Evolutionary conservation across 37 sponge, comb jelly and placozoan species (phyloP).

Genomic region (Ephydatia muelleri): DNA sequence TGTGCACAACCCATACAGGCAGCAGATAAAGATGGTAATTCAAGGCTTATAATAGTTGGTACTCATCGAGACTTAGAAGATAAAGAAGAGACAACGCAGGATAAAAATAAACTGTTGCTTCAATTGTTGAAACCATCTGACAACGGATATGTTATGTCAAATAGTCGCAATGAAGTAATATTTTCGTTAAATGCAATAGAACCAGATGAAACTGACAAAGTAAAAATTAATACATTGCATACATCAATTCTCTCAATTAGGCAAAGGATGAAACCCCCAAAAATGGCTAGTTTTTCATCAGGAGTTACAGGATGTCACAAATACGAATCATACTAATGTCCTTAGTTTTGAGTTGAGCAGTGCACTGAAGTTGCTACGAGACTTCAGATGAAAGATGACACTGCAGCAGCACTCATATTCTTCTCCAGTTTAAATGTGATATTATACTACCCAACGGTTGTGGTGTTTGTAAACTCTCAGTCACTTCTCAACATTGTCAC

Average conservation of each 20-base stretch:
- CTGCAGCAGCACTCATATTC: conserved; percentile 20
- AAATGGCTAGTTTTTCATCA: conserved; percentile 9
- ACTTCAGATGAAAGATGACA: conserved; percentile 19
- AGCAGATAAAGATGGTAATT: not conserved
- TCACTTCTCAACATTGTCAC: conserved; percentile 15
- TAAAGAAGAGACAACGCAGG: not conserved
- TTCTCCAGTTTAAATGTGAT: conserved; percentile 1
- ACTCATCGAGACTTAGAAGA: not conserved
- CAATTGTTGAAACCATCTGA: not conserved
- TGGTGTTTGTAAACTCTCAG: conserved; percentile 21
- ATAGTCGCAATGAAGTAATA: not conserved
- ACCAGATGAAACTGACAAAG: not conserved
- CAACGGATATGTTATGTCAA: not conserved
- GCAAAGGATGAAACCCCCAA: not conserved
- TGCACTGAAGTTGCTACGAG: not conserved
- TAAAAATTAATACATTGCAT: not conserved
- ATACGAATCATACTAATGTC: not conserved
- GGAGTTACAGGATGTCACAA: not conserved
- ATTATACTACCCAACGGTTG: conserved; percentile 26
- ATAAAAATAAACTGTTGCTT: not conserved
- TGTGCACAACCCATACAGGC: not conserved
- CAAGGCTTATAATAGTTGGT: not conserved
- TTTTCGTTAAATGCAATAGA: not conserved
- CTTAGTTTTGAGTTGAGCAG: conserved; percentile 15
- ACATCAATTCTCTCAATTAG: not conserved